Conservation (phyloP, 1,140 invertebrate genomes). For the Drosophila suzukii region DNA sequence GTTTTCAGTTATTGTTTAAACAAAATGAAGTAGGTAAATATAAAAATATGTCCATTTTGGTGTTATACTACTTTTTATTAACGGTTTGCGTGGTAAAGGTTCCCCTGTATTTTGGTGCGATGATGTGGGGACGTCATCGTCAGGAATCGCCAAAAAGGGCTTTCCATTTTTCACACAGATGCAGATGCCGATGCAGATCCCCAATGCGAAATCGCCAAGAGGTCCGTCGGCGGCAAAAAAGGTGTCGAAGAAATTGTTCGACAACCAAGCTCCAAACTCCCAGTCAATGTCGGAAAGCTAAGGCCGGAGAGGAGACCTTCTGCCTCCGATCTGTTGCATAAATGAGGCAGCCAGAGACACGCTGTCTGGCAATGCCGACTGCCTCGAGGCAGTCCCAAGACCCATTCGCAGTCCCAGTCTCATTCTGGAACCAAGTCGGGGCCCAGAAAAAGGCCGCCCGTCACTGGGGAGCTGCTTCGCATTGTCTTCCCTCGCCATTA, state of each 20-base stretch:
- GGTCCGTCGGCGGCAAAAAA: conserved; percentile 59
- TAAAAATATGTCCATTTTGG: no score
- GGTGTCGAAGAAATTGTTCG: conserved; percentile 80
- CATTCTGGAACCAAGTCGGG: conserved; percentile 22
- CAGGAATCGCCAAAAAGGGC: conserved; percentile 71
- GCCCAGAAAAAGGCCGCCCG: conserved; percentile 39
- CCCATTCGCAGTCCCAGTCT: conserved; percentile 17
- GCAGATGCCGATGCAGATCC: conserved; percentile 57
- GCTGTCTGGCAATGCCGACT: conserved; percentile 76
- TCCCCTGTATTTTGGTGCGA: conserved; percentile 16
- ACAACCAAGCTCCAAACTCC: conserved; percentile 59
- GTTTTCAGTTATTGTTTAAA: no score
- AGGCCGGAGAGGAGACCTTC: conserved; percentile 6
- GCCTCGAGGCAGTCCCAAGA: conserved; percentile 34
- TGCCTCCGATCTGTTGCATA: conserved; percentile 65
- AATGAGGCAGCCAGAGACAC: conserved; percentile 77
- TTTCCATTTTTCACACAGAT: conserved; percentile 81
- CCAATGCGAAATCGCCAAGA: conserved; percentile 46
- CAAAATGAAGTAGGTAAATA: no score
- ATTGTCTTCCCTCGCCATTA: conserved; percentile 73
- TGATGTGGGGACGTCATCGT: conserved; percentile 41
- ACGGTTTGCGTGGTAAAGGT: background rate
- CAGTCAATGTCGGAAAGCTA: conserved; percentile 22
- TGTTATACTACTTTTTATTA: no score
- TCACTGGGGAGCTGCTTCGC: conserved; percentile 59